Percentiles rank a stretch among this genome's conserved stretches.
Conservation (phyloP, 2,888 invertebrate genomes). For the Sinhomidia bicolor region DNA sequence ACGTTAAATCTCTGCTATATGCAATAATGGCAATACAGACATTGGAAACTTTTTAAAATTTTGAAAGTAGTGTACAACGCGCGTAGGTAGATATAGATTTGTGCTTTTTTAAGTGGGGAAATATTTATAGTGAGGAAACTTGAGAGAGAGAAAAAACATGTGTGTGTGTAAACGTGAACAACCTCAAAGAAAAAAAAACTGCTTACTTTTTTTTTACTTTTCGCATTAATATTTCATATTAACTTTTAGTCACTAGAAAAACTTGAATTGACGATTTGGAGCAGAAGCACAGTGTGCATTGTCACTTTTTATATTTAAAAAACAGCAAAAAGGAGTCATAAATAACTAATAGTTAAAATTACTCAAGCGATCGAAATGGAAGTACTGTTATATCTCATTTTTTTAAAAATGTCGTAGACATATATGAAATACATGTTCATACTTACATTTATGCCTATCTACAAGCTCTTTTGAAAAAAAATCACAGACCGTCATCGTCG, state of each 20-base stretch:
- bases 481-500: not conserved
- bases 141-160: slow-evolving; percentile 22
- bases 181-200: not conserved
- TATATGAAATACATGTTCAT: not conserved
- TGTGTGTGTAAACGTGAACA: not conserved
- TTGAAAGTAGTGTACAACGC: not conserved
- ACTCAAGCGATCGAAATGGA: not conserved
- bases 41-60: not conserved
- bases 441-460: not conserved
- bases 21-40: not conserved
- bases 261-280: slow-evolving; percentile 24
- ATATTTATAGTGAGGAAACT: slow-evolving; percentile 30
- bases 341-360: not conserved
- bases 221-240: not conserved
- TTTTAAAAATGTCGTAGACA: not conserved
- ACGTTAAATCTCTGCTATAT: slow-evolving; percentile 48
- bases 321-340: not conserved
- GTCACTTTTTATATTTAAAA: slow-evolving; percentile 2
- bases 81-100: not conserved
- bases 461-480: not conserved
- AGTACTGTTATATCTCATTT: no score
- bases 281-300: slow-evolving; percentile 27
- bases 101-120: not conserved
- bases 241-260: not conserved
- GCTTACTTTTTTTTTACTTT: no score